These are phyloP conservation scores for Laticauda colubrina DNA, from an alignment of 2,113 vertebrate genomes.

Conservation along the genomic window DNA sequence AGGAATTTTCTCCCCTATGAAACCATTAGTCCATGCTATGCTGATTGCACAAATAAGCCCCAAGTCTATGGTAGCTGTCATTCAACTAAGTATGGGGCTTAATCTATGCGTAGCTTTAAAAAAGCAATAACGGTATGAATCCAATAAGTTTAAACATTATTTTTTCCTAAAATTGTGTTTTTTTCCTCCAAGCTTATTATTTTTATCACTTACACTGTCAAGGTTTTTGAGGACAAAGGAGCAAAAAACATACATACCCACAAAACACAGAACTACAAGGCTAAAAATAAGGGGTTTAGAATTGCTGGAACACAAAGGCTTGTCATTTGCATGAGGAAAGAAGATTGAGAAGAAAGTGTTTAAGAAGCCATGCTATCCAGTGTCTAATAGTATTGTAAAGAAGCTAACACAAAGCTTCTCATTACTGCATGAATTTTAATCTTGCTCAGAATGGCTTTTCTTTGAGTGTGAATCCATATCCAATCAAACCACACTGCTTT, in stretches of 20 bases:
- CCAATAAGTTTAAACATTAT: slow-evolving; percentile 45
- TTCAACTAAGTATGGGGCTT: neutral
- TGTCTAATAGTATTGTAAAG: neutral
- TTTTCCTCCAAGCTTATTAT: slow-evolving; percentile 42
- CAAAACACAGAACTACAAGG: neutral
- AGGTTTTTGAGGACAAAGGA: slow-evolving; percentile 33
- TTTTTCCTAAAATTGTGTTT: slow-evolving; percentile 51
- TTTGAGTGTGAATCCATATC: neutral
- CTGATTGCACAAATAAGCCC: neutral
- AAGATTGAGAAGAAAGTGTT: slow-evolving; percentile 28
- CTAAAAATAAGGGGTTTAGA: slow-evolving; percentile 29
- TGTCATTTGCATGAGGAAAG: slow-evolving; percentile 36
- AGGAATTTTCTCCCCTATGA: neutral
- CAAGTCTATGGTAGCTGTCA: neutral
- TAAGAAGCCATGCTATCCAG: slow-evolving; percentile 13
- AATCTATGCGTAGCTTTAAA: neutral
- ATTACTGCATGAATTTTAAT: neutral
- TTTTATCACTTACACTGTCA: slow-evolving; percentile 38
- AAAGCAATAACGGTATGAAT: neutral
- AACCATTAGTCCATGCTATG: neutral
- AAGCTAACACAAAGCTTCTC: neutral
- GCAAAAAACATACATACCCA: neutral
- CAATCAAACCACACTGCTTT: neutral
- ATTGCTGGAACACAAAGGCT: slow-evolving; percentile 23
- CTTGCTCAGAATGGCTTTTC: neutral